These are phyloP conservation scores for Alouatta palliata DNA, from an alignment of 2,113 vertebrate genomes.

Conservation along the genomic window DNA sequence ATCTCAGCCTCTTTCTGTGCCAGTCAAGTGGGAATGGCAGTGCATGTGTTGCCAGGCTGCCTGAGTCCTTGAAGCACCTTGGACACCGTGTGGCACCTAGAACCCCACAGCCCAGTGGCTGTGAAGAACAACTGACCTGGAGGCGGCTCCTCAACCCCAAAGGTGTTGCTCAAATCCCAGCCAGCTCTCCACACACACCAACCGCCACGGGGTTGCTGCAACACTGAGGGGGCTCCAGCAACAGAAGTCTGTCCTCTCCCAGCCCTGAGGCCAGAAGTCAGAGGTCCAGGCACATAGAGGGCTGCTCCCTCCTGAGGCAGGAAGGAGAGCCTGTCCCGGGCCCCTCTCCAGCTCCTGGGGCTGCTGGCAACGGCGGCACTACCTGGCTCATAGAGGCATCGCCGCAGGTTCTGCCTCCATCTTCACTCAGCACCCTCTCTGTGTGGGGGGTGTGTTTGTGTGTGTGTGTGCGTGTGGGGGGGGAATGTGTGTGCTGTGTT, in stretches of 20 bases:
- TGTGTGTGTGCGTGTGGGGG: neutral
- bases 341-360: no score
- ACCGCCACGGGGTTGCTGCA: accelerated
- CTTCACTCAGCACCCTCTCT: no score
- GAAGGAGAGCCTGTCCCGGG: accelerated
- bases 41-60: accelerated
- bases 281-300: neutral
- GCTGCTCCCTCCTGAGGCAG: neutral
- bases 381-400: accelerated
- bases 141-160: neutral
- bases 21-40: no score
- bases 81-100: accelerated
- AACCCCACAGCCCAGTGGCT: neutral
- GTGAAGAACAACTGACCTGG: neutral
- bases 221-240: accelerated
- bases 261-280: accelerated
- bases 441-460: no score
- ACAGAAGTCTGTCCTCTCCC: accelerated
- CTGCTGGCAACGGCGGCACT: accelerated
- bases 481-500: no score
- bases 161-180: no score
- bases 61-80: accelerated
- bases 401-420: accelerated
- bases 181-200: accelerated
- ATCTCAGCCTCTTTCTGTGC: neutral